Conservation (phyloP, 1,140 invertebrate genomes). For the Cecropterus lyciades region DNA sequence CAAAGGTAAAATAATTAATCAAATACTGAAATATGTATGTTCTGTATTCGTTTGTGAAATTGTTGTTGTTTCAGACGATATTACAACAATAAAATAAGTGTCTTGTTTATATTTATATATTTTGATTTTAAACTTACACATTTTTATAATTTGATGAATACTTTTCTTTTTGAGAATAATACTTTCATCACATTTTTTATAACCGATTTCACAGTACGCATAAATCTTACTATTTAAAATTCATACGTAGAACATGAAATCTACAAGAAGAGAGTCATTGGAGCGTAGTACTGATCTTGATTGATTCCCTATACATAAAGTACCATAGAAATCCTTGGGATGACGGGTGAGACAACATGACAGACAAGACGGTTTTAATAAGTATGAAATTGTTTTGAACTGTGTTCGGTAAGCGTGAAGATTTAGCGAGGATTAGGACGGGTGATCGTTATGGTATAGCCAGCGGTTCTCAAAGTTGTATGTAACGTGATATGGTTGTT, state of each 20-base stretch:
- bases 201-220: no score
- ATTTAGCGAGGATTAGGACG: constrained; percentile 70
- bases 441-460: constrained; percentile 54
- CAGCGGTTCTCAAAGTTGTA: constrained; percentile 62
- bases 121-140: no score
- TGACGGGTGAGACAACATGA: constrained; percentile 20
- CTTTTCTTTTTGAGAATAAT: no score
- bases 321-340: constrained; percentile 10
- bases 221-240: constrained; percentile 14
- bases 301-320: constrained; percentile 44
- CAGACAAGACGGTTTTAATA: constrained; percentile 65
- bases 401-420: constrained; percentile 74
- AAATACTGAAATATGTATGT: no score
- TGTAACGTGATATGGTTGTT: no score
- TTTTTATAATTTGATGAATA: no score
- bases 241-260: constrained; percentile 16
- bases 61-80: no score
- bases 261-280: constrained; percentile 5
- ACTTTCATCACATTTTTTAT: no score
- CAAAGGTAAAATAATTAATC: no score
- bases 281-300: constrained; percentile 29
- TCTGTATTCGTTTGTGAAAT: no score
- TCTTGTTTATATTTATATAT: no score
- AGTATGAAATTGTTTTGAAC: constrained; percentile 79
- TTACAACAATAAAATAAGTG: no score